Percentiles rank a stretch among this genome's conserved stretches.
Evolutionary conservation across 1,140 invertebrate species (phyloP).

Genomic region (Propsilocerus akamusi): DNA sequence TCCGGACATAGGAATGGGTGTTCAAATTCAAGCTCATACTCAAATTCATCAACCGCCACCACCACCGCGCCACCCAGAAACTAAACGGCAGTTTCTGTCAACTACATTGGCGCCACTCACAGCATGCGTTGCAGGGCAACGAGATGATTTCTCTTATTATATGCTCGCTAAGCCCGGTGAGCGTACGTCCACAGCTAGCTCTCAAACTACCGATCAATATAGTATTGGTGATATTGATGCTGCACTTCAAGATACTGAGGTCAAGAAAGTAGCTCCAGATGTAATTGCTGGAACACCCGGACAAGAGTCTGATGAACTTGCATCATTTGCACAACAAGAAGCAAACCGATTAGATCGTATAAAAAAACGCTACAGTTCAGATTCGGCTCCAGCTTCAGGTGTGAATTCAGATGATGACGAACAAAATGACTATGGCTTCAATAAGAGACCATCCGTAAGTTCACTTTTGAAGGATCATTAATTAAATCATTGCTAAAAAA

Average conservation of each 20-base stretch:
- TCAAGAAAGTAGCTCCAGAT: conserved; percentile 42
- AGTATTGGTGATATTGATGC: conserved; percentile 36
- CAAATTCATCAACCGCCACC: conserved; percentile 23
- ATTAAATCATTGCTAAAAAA: too few species aligned
- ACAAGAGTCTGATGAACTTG: conserved; percentile 47
- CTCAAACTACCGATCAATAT: conserved; percentile 7
- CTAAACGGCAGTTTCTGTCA: conserved; percentile 51
- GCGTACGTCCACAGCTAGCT: conserved; percentile 27
- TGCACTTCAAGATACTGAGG: conserved; percentile 26
- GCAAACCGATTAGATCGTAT: conserved; percentile 60
- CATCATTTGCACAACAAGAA: conserved; percentile 67
- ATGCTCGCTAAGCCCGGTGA: conserved; percentile 31
- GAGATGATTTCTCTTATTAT: conserved; percentile 47
- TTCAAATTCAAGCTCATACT: conserved; percentile 22
- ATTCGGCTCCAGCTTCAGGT: conserved; percentile 24
- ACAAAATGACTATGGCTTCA: conserved; percentile 76
- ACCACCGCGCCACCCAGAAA: conserved; percentile 22
- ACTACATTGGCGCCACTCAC: conserved; percentile 46
- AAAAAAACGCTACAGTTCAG: conserved; percentile 44
- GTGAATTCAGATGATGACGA: conserved; percentile 49
- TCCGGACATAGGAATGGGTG: conserved; percentile 36
- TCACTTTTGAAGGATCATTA: conserved; percentile 16
- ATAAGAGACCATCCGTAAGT: conserved; percentile 65
- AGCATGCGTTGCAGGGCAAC: conserved; percentile 46
- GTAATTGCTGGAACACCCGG: conserved; percentile 54